phyloP scores from a whole-genome alignment of 2,888 invertebrate genomes.

The Junonia oenone region DNA sequence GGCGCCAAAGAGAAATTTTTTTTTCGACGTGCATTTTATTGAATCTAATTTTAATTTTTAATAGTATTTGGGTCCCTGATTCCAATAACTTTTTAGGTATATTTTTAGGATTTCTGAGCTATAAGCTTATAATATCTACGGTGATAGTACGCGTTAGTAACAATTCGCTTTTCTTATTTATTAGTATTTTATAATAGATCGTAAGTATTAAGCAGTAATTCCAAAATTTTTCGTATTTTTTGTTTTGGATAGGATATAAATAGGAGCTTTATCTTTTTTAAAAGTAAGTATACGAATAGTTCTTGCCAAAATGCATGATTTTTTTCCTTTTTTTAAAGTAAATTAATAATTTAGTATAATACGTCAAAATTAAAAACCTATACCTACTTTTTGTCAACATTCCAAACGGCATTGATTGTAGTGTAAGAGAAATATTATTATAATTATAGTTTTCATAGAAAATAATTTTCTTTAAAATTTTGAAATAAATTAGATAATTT shows the following conservation, averaged over 20 bases:
- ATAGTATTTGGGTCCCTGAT: background rate
- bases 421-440: background rate
- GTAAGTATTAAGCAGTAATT: background rate
- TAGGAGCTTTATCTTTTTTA: constrained; percentile 10
- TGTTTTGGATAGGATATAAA: constrained; percentile 1
- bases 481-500: background rate
- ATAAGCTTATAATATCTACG: constrained; percentile 4
- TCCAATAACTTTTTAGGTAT: background rate
- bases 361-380: background rate
- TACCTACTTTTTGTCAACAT: constrained; percentile 10
- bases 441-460: background rate
- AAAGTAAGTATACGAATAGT: constrained; percentile 23
- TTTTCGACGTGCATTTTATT: background rate
- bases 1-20: no score
- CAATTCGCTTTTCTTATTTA: background rate
- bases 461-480: background rate
- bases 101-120: background rate
- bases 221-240: constrained; percentile 1
- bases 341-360: background rate
- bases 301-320: constrained; percentile 42
- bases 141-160: constrained; percentile 16
- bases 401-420: constrained; percentile 2
- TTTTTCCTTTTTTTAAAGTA: constrained; percentile 5
- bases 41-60: background rate
- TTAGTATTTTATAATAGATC: background rate